Base-by-base conservation (phyloP, 2,888 invertebrate species). In the Eupithecia vulgata region DNA sequence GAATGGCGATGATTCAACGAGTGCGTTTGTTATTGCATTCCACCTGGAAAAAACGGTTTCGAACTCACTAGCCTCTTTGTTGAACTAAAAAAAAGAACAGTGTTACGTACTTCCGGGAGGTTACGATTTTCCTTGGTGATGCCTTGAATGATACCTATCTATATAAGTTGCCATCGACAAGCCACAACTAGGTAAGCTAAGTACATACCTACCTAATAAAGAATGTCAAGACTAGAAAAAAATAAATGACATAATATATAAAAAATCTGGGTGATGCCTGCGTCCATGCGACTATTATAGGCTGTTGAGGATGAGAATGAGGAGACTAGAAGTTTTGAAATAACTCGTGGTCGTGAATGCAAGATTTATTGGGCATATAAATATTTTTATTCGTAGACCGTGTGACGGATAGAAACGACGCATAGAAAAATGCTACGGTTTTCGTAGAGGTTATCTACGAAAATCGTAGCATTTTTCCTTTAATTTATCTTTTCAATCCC, bases 1-100 rank as follows among this genome's bases (percentile, higher is more conserved):
- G 40, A 40, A 71, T 69, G 73, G 64, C 42, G 57, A 52, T 78
- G 79, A 79, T 48, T 77, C 79, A 78, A 15, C 17, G 59, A 66
- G 40, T 73, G 66, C 68, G 45, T 40, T 75, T 67, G 69, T 75
- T 71, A 37, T 62, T 48, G 76, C 35, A 52, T 71, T 62, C 65
- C 37, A 25, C 65, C 65, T 65, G 37, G 65, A n/a, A 65, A n/a
- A 40, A 42, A 42, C 21, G 25, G 62, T 64, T 62, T 17, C n/a
- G n/a, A 37, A 1, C n/a, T 12, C 21, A 10, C 17, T n/a, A 8
- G 37, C 62, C 35, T 35, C 35, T 62, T 61, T 34, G n/a, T n/a
- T 13, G 5, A 62, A 34, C 17, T 64, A 5, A 65, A 65, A 65
- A 65, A 65, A 25, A 13, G 1, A 57, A 2, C 13, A 25, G 25